Conservation (phyloP, 2,113 vertebrate genomes). For the Calyptommatus sinebrachiatus region DNA sequence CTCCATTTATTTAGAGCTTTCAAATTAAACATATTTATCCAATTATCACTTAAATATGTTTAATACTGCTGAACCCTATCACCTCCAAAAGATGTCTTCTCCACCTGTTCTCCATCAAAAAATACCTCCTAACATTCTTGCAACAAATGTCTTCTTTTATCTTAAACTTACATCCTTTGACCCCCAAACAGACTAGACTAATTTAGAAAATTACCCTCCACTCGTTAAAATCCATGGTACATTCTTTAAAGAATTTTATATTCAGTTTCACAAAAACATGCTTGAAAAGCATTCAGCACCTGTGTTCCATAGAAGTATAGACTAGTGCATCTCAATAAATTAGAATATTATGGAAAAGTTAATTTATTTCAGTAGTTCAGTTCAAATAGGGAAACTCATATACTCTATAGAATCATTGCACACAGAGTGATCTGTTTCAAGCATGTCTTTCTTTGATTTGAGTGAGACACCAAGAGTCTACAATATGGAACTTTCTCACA, state of each 20-base stretch:
- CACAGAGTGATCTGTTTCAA: no score
- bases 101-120: conserved; percentile 38
- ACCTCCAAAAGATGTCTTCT: conserved; percentile 33
- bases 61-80: conserved; percentile 23
- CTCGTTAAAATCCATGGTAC: conserved; percentile 37
- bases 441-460: no score
- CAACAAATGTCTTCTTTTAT: conserved; percentile 35
- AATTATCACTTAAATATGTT: conserved; percentile 40
- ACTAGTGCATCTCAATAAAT: neutral
- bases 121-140: conserved; percentile 38
- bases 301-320: neutral
- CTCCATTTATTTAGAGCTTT: conserved; percentile 24
- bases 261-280: neutral
- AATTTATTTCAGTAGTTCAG: no score
- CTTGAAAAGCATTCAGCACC: neutral
- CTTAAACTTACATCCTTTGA: conserved; percentile 49
- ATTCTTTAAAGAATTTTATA: conserved; percentile 28
- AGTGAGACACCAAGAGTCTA: no score
- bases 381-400: no score
- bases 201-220: conserved; percentile 55
- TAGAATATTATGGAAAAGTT: no score
- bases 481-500: no score
- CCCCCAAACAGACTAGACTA: conserved; percentile 57
- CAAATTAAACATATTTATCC: conserved; percentile 31
- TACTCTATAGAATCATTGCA: no score